Percentiles rank a stretch among this genome's conserved stretches.
phyloP scores from a whole-genome alignment of 2,797 vertebrate species.

The Platalea minor region DNA sequence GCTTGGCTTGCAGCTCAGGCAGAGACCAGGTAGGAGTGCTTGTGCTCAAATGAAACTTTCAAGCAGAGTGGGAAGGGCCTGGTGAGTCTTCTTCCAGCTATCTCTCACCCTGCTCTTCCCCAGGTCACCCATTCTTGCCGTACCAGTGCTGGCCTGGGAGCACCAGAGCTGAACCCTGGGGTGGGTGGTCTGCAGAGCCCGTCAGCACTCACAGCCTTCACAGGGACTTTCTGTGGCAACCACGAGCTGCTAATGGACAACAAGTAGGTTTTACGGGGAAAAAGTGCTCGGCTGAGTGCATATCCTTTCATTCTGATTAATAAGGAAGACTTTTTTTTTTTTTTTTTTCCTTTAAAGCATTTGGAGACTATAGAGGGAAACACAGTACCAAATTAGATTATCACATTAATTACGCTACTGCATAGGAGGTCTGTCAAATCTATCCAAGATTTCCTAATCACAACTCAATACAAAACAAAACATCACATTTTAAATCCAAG shows the following conservation, averaged over 20 bases:
- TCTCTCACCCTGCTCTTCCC: background rate
- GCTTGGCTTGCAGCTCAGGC: background rate
- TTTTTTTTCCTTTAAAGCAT: background rate
- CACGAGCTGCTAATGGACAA: background rate
- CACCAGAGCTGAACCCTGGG: background rate
- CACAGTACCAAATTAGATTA: background rate
- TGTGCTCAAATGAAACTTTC: background rate
- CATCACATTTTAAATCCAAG: background rate
- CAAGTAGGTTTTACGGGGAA: background rate
- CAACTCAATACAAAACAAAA: background rate
- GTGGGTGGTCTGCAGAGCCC: background rate
- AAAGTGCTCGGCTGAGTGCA: background rate
- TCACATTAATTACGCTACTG: background rate
- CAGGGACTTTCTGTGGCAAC: background rate
- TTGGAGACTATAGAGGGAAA: background rate
- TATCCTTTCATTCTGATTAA: background rate
- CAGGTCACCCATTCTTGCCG: background rate
- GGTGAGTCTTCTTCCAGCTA: background rate
- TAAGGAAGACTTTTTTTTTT: background rate
- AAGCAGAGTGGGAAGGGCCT: background rate
- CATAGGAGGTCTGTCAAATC: background rate
- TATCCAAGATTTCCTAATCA: background rate
- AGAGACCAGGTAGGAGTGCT: background rate
- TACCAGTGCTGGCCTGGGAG: no score
- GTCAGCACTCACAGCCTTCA: background rate